These are phyloP conservation scores for Dasysyrphus tricinctus DNA, from an alignment of 2,888 invertebrate species.

Conservation along the genomic window DNA sequence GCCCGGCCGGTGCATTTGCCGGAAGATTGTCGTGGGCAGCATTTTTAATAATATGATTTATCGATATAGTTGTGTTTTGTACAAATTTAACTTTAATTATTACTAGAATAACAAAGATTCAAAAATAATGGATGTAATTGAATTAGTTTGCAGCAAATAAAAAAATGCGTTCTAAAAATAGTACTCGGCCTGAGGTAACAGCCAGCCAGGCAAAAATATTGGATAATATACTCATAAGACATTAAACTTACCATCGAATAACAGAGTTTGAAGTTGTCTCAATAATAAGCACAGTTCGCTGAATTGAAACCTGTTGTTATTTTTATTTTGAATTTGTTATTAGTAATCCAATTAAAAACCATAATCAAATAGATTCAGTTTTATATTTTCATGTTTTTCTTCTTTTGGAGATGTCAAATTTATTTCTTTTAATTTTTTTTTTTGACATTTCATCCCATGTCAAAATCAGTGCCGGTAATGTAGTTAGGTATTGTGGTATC, in stretches of 20 bases:
- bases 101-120: background rate
- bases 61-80: background rate
- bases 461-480: background rate
- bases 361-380: background rate
- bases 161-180: slow-evolving; percentile 60
- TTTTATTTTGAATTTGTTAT: background rate
- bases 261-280: background rate
- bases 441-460: background rate
- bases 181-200: slow-evolving; percentile 38
- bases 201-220: background rate
- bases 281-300: background rate
- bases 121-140: slow-evolving; percentile 32
- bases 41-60: slow-evolving; percentile 74
- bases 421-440: background rate
- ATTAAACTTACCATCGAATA: slow-evolving; percentile 41
- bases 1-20: slow-evolving; percentile 80
- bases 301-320: slow-evolving; percentile 8
- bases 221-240: background rate
- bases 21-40: slow-evolving; percentile 81
- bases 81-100: background rate
- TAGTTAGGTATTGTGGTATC: background rate
- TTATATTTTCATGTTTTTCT: slow-evolving; percentile 28
- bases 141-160: slow-evolving; percentile 29
- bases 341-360: background rate
- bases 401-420: background rate